Evolutionary conservation across 2,888 invertebrate species (phyloP).

Genomic region (Theristus sp.): DNA sequence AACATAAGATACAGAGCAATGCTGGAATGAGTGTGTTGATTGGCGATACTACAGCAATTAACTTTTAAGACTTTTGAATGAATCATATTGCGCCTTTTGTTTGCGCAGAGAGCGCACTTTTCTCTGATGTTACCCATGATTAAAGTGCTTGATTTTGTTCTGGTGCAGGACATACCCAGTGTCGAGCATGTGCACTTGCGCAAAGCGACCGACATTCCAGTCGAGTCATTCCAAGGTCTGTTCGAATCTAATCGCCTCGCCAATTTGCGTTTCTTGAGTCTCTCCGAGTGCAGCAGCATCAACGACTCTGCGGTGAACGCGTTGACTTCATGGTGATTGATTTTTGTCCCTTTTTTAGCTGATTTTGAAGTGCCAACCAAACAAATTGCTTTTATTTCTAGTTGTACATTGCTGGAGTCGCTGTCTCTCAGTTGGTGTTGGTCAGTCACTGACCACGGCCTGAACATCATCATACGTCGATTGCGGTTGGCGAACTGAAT

Average conservation of each 20-base stretch:
- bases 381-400: too few species aligned
- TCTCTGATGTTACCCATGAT: too few species aligned
- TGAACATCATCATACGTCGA: not conserved
- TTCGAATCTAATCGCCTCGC: not conserved
- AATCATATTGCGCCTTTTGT: too few species aligned
- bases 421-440: slow-evolving; percentile 6
- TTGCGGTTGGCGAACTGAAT: not conserved
- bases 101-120: too few species aligned
- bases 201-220: not conserved
- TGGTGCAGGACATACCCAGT: not conserved
- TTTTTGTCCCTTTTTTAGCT: too few species aligned
- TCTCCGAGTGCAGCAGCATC: slow-evolving; percentile 2
- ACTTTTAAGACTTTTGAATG: too few species aligned
- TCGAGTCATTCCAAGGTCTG: not conserved
- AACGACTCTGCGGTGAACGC: not conserved
- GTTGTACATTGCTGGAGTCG: not conserved
- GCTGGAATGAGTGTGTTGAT: too few species aligned
- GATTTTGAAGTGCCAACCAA: too few species aligned
- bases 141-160: too few species aligned
- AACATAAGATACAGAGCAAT: too few species aligned
- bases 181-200: slow-evolving; percentile 4
- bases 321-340: not conserved
- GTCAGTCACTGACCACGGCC: slow-evolving; percentile 3
- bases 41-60: too few species aligned
- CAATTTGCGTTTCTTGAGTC: not conserved